Conservation (phyloP, 2,113 vertebrate species). For the Eretmochelys imbricata region DNA sequence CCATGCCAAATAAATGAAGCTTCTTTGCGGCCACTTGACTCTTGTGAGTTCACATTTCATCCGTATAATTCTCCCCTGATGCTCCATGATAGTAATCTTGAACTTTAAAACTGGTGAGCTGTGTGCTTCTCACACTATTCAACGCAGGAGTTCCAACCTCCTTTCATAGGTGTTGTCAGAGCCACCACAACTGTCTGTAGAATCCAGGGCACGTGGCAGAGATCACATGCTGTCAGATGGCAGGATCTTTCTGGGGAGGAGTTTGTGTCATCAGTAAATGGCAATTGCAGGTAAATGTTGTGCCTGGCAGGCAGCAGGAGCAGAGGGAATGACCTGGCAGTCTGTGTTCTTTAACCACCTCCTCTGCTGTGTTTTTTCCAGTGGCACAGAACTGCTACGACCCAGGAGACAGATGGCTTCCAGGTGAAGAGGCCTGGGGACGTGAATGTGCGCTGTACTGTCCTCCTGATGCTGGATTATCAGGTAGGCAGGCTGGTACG, state of each 20-base stretch:
- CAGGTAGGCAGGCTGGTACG: constrained; percentile 80
- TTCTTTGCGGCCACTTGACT: background rate
- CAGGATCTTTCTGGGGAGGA: background rate
- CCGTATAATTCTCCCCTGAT: background rate
- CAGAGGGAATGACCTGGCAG: background rate
- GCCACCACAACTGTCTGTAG: background rate
- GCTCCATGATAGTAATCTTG: background rate
- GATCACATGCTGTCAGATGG: background rate
- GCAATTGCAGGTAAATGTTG: background rate
- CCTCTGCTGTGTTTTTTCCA: constrained; percentile 68
- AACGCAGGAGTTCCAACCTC: background rate
- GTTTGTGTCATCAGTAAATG: background rate
- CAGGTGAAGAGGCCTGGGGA: constrained; percentile 99
- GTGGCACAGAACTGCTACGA: constrained; percentile 99
- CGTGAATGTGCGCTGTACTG: constrained; percentile 96
- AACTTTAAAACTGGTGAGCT: background rate
- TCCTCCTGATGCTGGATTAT: constrained; percentile 98
- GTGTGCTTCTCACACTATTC: background rate
- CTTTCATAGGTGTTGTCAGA: background rate
- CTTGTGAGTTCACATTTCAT: background rate
- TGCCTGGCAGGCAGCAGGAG: background rate
- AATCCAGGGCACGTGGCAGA: background rate
- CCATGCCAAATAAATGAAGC: background rate
- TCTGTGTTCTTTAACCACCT: rapidly evolving
- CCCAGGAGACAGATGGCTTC: constrained; percentile 99